These are phyloP conservation scores for Nesoenas mayeri DNA, from an alignment of 2,113 vertebrate species.

Conservation along the genomic window DNA sequence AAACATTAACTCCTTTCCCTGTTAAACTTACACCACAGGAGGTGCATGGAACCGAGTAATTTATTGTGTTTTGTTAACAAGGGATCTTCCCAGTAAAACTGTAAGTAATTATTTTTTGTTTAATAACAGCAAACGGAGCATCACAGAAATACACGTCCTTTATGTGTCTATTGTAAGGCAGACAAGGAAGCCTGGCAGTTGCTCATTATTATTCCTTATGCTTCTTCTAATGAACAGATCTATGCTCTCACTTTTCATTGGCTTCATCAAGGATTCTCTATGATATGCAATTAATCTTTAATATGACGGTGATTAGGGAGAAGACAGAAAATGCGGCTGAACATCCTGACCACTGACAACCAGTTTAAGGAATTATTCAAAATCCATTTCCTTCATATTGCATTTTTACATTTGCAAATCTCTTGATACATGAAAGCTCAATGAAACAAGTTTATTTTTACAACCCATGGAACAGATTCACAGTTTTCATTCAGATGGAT, in stretches of 20 bases:
- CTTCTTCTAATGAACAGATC: constrained; percentile 38
- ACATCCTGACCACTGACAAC: background rate
- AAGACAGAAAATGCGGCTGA: constrained; percentile 35
- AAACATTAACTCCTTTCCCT: background rate
- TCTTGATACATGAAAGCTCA: constrained; percentile 22
- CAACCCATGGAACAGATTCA: constrained; percentile 4
- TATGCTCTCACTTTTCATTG: constrained; percentile 40
- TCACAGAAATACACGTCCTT: background rate
- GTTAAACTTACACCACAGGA: background rate
- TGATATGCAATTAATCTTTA: constrained; percentile 60
- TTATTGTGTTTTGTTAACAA: background rate
- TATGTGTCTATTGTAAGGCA: background rate
- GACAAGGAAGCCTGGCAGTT: background rate
- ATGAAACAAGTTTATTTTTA: constrained; percentile 43
- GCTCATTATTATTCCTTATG: background rate
- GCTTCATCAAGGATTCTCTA: constrained; percentile 61
- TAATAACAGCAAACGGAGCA: constrained; percentile 15
- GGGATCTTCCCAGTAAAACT: background rate
- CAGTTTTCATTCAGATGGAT: constrained; percentile 20
- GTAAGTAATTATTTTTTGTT: background rate
- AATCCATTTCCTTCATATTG: constrained; percentile 31
- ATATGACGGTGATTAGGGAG: constrained; percentile 36
- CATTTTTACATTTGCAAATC: constrained; percentile 35
- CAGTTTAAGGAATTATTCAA: constrained; percentile 49
- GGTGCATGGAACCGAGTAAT: background rate